Evolutionary conservation across 2,797 vertebrate species (phyloP).

Genomic region (Acropternis orthonyx): DNA sequence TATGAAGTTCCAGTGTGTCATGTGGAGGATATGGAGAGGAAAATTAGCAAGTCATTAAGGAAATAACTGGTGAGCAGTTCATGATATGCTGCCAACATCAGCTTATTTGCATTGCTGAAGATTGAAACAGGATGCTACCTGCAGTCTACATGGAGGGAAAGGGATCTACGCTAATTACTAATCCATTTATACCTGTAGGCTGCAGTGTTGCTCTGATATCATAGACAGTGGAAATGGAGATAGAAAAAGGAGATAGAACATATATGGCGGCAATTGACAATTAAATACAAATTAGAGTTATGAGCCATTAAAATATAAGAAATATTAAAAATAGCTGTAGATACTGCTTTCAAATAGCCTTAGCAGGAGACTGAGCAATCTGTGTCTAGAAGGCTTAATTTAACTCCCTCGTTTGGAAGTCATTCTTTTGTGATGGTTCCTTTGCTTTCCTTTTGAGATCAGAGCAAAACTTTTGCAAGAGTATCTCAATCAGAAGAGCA

Average conservation of each 20-base stretch:
- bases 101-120: constrained; percentile 68
- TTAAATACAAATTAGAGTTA: not conserved
- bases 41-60: constrained; percentile 78
- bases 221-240: not conserved
- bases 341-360: not conserved
- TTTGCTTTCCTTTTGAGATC: not conserved
- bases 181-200: not conserved
- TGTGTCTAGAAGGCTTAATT: not conserved
- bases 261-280: not conserved
- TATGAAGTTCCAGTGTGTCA: constrained; percentile 41
- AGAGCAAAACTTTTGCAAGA: not conserved
- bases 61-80: constrained; percentile 65
- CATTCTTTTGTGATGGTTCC: not conserved
- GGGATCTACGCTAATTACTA: not conserved
- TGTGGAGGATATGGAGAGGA: constrained; percentile 53
- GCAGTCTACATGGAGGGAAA: constrained; percentile 6
- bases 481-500: not conserved
- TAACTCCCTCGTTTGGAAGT: not conserved
- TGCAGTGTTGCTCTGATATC: not conserved
- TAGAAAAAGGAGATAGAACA: not conserved
- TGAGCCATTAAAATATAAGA: not conserved
- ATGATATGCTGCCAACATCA: constrained; percentile 62
- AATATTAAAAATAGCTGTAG: not conserved
- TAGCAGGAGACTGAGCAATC: not conserved
- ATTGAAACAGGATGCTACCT: constrained; percentile 71